Evolutionary conservation across 1,140 invertebrate genomes (phyloP).

Genomic region (Brachionus manjavacas): DNA sequence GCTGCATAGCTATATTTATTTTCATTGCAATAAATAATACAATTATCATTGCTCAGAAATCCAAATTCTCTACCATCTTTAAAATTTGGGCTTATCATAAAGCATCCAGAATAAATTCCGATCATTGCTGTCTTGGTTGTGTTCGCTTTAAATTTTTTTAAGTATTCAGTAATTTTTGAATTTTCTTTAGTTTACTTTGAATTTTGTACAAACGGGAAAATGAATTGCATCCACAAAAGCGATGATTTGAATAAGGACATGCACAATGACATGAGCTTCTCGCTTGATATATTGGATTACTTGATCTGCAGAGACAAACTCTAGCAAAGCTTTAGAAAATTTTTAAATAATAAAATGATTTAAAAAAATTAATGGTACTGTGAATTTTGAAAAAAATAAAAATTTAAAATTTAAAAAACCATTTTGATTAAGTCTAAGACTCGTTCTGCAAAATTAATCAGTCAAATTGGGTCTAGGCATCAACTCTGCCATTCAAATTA

Average conservation of each 20-base stretch:
- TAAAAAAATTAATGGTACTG: too few relatives aligned
- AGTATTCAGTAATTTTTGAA: neutral
- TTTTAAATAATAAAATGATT: neutral
- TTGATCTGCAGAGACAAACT: neutral
- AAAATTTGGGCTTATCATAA: neutral
- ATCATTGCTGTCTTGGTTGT: neutral
- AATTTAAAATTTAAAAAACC: too few relatives aligned
- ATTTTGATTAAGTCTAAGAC: too few relatives aligned
- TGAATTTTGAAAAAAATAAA: too few relatives aligned
- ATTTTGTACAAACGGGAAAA: neutral
- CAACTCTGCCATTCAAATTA: too few relatives aligned
- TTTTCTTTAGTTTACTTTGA: neutral
- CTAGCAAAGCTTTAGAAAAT: neutral
- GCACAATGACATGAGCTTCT: neutral
- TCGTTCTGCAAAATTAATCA: too few relatives aligned
- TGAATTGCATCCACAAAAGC: neutral
- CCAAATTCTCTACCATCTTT: neutral
- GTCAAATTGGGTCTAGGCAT: too few relatives aligned
- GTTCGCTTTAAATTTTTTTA: neutral
- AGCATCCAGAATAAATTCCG: neutral
- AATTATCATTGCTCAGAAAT: neutral
- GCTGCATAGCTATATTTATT: neutral
- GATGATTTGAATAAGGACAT: neutral
- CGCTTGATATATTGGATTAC: neutral
- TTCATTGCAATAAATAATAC: neutral